Base-by-base conservation (phyloP, 2,113 vertebrate genomes). In the Gnathonemus longibarbis region DNA sequence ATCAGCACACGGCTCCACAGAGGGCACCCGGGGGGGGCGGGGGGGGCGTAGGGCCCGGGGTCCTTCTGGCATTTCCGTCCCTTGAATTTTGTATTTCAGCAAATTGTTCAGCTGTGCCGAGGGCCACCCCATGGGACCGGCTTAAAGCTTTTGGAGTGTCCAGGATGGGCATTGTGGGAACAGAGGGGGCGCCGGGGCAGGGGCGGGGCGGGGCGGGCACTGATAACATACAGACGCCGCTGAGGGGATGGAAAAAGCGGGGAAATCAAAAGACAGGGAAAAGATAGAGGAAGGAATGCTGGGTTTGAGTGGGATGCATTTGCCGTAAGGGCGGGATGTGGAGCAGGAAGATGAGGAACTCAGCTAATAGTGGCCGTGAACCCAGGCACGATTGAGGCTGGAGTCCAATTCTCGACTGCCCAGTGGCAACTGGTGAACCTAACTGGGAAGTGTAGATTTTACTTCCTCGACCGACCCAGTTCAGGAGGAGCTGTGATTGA, bases 381-480 rank as follows among this genome's bases (percentile, higher is more conserved):
- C 49, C 89, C 80, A 92, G 88, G 90, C 90, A 91, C 91, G 91
- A 88, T 88, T 84, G 74, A 88, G 88, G 88, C 90, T 91, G 92
- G 92, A 94, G 94, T 94, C n/a, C 42, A 46, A 10, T 45, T 46
- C 39, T 42, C 84, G 39, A 31, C 27, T 24, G 27, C 74, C 1
- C 39, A 80, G 39, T 80, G 74, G 17, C 74, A 80, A 83, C 15
- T 83, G 77, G 35, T 83, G 77, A 45, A 83, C 77, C 45, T 6
- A 45, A 21, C 77, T 45, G 10, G 42, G 77, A 45, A 27, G 13
- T 21, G 5, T 39, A 6, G 10, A 45, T 42, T 15, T 42, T 19
- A 42, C 15, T 19, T 39, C 77, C 35, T 83, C 35, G 7, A 5
- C 19, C 35, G 1, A 83, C 35, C 77, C 19, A 39, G 77, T 83